Conservation (phyloP, 2,797 vertebrate species). For the Anolis apletophallus region DNA sequence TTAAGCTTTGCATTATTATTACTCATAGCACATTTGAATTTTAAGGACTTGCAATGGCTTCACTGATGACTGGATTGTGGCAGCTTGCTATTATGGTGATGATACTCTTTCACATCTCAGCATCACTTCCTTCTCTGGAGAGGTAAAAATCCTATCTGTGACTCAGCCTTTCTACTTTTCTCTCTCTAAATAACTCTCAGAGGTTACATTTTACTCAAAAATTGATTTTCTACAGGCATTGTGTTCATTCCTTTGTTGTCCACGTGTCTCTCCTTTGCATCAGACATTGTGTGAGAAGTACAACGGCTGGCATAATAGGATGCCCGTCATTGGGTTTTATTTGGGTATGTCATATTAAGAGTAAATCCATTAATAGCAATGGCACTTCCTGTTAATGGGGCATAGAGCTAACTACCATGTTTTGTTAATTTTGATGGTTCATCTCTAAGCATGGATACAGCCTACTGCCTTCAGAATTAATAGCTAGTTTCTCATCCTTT, state of each 20-base stretch:
- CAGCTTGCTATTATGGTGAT: constrained; percentile 55
- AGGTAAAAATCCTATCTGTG: constrained; percentile 57
- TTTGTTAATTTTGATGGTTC: too few relatives aligned
- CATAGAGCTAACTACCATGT: too few relatives aligned
- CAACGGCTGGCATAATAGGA: too few relatives aligned
- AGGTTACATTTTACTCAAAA: neutral
- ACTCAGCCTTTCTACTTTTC: constrained; percentile 13
- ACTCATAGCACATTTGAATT: constrained; percentile 22
- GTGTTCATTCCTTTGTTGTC: neutral
- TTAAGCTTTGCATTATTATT: neutral
- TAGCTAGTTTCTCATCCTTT: neutral
- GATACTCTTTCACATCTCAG: constrained; percentile 61
- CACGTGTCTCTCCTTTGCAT: neutral
- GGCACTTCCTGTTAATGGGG: neutral
- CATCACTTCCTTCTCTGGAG: constrained; percentile 48
- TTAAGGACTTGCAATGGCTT: constrained; percentile 53
- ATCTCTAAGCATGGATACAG: neutral
- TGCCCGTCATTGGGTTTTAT: too few relatives aligned
- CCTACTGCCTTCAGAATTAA: neutral
- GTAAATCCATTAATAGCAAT: neutral
- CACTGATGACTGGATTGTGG: constrained; percentile 44
- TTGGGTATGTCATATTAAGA: neutral
- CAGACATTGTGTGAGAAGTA: too few relatives aligned
- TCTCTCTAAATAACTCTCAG: neutral
- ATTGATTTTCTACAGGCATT: neutral